phyloP scores from a whole-genome alignment of 2,797 vertebrate genomes.

The Enteromius thamalakanensis region DNA sequence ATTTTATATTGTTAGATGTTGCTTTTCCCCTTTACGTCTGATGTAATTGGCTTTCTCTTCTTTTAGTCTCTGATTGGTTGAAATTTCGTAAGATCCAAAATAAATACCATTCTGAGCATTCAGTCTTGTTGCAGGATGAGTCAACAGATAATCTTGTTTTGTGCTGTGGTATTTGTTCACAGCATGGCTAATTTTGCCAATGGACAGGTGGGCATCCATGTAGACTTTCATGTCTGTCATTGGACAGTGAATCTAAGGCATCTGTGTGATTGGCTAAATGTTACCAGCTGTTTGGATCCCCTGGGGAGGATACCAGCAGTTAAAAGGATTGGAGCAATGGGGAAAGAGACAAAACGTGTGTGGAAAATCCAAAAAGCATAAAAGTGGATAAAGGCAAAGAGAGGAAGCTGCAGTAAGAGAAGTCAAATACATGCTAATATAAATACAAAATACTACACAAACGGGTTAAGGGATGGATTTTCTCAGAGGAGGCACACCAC shows the following conservation, averaged over 20 bases:
- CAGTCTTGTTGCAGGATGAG: constrained; percentile 51
- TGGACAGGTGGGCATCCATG: constrained; percentile 42
- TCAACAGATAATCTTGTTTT: constrained; percentile 42
- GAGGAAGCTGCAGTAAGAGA: constrained; percentile 11
- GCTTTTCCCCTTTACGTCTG: background rate
- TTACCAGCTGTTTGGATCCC: constrained; percentile 73
- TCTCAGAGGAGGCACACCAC: background rate
- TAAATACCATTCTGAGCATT: background rate
- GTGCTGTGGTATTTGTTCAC: constrained; percentile 40
- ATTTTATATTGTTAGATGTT: background rate
- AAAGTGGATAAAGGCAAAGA: constrained; percentile 37
- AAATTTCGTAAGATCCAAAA: constrained; percentile 10
- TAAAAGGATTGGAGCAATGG: constrained; percentile 69
- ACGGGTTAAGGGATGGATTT: background rate
- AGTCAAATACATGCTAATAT: constrained; percentile 3
- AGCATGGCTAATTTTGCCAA: constrained; percentile 38
- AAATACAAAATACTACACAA: background rate
- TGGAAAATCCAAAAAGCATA: constrained; percentile 17
- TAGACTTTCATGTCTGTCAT: constrained; percentile 65
- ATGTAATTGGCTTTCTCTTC: background rate
- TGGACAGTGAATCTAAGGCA: constrained; percentile 73
- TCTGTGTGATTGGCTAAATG: constrained; percentile 74
- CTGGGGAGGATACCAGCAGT: constrained; percentile 71
- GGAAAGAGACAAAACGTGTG: constrained; percentile 54
- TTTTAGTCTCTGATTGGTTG: background rate